A percentile compares a stretch with the other conserved stretches of the same genome.
Evolutionary conservation across 2,888 invertebrate genomes (phyloP).

Genomic region (Drosophila villosipedis): DNA sequence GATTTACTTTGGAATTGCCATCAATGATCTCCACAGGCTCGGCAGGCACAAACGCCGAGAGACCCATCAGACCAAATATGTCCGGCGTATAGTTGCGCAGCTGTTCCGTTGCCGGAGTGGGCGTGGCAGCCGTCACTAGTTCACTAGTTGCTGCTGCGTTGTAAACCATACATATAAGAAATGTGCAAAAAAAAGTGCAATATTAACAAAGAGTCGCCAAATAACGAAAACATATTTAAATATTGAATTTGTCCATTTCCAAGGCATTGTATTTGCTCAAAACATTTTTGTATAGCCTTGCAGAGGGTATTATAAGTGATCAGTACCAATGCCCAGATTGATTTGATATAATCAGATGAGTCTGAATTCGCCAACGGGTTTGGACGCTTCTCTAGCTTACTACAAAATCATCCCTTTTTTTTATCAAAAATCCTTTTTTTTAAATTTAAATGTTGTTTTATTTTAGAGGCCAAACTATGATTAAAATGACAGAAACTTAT

Average conservation of each 20-base stretch:
- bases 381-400: background rate
- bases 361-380: background rate
- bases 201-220: background rate
- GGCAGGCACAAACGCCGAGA: constrained; percentile 86
- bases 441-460: background rate
- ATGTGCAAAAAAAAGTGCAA: background rate
- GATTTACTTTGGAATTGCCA: constrained; percentile 89
- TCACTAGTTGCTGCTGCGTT: constrained; percentile 38
- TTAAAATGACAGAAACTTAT: background rate
- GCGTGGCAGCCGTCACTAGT: constrained; percentile 45
- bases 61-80: constrained; percentile 86
- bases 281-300: background rate
- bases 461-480: background rate
- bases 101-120: constrained; percentile 57
- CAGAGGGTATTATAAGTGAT: background rate
- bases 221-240: background rate
- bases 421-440: background rate
- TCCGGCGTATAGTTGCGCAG: constrained; percentile 80
- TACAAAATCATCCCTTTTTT: background rate
- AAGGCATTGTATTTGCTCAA: background rate
- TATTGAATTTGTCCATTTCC: background rate
- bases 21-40: constrained; percentile 87
- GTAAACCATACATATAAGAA: background rate
- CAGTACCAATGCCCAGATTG: background rate
- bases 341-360: background rate